Conservation (phyloP, 2,888 invertebrate genomes). For the Watsonalla binaria region DNA sequence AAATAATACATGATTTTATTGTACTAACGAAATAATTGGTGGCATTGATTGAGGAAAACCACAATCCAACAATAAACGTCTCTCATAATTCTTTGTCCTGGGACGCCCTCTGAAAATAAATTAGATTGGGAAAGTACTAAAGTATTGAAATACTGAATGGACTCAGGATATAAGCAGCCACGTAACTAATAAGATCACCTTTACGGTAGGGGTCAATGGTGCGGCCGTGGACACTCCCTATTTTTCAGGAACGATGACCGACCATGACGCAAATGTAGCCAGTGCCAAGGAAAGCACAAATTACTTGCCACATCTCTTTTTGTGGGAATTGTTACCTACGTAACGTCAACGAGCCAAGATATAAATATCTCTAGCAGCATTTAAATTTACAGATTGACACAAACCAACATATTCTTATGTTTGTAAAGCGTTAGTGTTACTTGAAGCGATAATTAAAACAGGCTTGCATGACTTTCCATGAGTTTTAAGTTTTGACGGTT, state of each 20-base stretch:
- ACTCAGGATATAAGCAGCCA: neutral
- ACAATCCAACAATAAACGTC: neutral
- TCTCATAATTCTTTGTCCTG: too few relatives aligned
- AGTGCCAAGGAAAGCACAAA: slow-evolving; percentile 43
- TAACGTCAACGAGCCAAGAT: slow-evolving; percentile 41
- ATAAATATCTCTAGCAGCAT: slow-evolving; percentile 35
- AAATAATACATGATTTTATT: neutral
- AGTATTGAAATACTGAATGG: too few relatives aligned
- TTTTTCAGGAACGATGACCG: slow-evolving; percentile 60
- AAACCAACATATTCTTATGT: slow-evolving; percentile 23
- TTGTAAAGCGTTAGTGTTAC: slow-evolving; percentile 23
- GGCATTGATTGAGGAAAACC: neutral
- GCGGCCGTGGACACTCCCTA: slow-evolving; percentile 36
- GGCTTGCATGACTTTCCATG: slow-evolving; percentile 45
- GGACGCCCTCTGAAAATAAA: too few relatives aligned
- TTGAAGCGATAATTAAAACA: slow-evolving; percentile 30
- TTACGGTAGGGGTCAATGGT: slow-evolving; percentile 42
- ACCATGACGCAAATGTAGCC: slow-evolving; percentile 47
- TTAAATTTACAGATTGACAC: slow-evolving; percentile 22
- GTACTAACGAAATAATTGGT: neutral
- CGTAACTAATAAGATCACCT: slow-evolving; percentile 26
- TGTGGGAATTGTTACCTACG: slow-evolving; percentile 28
- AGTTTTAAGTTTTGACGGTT: slow-evolving; percentile 51
- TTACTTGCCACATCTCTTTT: slow-evolving; percentile 29
- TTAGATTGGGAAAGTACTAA: too few relatives aligned